Conservation (phyloP, 2,888 invertebrate species). For the Nymphalis c-album region DNA sequence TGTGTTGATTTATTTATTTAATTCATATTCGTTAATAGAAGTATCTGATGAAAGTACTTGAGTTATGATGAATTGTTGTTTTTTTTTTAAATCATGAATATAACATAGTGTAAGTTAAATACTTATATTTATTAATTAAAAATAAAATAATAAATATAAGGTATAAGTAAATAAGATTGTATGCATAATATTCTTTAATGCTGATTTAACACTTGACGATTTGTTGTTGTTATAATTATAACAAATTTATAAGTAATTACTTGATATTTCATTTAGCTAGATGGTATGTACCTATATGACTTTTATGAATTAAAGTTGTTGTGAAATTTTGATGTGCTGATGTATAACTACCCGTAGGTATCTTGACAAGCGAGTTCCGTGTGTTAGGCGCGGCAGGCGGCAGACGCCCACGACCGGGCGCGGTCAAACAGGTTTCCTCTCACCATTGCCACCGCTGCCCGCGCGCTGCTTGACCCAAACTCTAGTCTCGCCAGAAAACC, state of each 20-base stretch:
- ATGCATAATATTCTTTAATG: no score
- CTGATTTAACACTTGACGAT: neutral
- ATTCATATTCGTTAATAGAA: no score
- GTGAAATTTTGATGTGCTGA: slow-evolving; percentile 28
- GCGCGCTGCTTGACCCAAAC: slow-evolving; percentile 42
- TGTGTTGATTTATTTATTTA: no score
- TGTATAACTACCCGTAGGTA: slow-evolving; percentile 29
- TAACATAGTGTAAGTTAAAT: no score
- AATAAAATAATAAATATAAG: no score
- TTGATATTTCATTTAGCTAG: neutral
- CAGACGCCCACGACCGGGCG: slow-evolving; percentile 59
- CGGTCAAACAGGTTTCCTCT: slow-evolving; percentile 75
- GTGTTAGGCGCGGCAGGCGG: slow-evolving; percentile 50
- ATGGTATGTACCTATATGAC: neutral
- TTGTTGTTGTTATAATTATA: no score
- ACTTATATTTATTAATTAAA: no score
- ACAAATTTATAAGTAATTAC: no score
- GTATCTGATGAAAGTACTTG: no score
- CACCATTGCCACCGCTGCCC: slow-evolving; percentile 48
- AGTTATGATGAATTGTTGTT: no score
- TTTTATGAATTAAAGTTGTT: slow-evolving; percentile 17
- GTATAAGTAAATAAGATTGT: no score
- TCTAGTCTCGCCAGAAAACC: slow-evolving; percentile 41
- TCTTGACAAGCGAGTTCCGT: slow-evolving; percentile 38
- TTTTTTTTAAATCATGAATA: no score